Conservation (phyloP, 2,888 invertebrate genomes). For the Cryptus armator region DNA sequence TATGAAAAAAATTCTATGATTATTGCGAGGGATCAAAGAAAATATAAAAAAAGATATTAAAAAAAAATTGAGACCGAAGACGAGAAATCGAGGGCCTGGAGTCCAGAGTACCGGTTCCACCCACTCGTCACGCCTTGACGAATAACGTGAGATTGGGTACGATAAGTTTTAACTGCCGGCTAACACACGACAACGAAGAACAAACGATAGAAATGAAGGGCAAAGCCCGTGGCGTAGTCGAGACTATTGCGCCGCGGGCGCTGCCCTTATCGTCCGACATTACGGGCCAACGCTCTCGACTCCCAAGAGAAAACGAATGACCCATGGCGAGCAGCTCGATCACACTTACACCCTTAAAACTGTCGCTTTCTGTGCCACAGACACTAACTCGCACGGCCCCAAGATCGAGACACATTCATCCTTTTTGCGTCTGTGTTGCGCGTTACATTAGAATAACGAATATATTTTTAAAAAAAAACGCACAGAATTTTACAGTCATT, state of each 20-base stretch:
- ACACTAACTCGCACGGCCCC: conserved; percentile 56
- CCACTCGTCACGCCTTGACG: conserved; percentile 78
- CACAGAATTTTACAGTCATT: no score
- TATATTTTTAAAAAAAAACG: not conserved
- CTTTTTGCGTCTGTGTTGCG: conserved; percentile 45
- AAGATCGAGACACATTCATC: conserved; percentile 70
- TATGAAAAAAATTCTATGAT: no score
- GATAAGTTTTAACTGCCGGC: conserved; percentile 77
- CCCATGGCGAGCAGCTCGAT: conserved; percentile 44
- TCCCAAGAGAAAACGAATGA: conserved; percentile 72
- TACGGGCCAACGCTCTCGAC: conserved; percentile 67
- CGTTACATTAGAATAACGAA: conserved; percentile 73
- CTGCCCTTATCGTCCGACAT: conserved; percentile 76
- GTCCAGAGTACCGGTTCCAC: conserved; percentile 67
- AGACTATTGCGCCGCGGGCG: conserved; percentile 68
- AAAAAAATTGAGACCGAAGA: conserved; percentile 43
- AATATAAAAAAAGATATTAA: not conserved
- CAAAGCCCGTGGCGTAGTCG: conserved; percentile 51
- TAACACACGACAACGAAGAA: conserved; percentile 70
- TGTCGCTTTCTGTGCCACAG: not conserved
- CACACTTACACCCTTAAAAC: conserved; percentile 37
- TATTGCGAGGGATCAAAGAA: not conserved
- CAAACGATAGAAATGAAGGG: conserved; percentile 41
- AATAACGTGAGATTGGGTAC: conserved; percentile 75
- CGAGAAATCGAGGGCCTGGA: conserved; percentile 55